Conservation (phyloP, 1,140 invertebrate genomes). For the Tigriopus japonicus region DNA sequence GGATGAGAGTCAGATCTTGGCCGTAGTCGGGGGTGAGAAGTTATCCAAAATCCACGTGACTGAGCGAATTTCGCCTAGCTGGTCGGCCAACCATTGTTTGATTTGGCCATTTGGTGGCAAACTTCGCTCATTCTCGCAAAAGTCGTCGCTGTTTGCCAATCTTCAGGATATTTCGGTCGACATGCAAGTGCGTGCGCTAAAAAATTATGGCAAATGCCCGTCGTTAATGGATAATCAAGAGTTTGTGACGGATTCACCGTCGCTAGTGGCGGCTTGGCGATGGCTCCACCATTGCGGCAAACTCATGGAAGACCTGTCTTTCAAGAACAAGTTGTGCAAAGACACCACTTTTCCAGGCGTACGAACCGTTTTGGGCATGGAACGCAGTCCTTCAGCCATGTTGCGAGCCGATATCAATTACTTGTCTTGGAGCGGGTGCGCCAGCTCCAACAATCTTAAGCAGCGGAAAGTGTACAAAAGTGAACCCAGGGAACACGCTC, state of each 20-base stretch:
- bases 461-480: not conserved
- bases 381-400: not conserved
- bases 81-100: not conserved
- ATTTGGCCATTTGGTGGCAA: not conserved
- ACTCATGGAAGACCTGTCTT: not conserved
- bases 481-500: not conserved
- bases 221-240: not conserved
- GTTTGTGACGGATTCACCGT: not conserved
- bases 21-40: not conserved
- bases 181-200: not conserved
- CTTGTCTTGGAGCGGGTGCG: not conserved
- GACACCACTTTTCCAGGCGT: not conserved
- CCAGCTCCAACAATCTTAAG: not conserved
- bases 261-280: not conserved
- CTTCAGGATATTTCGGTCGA: not conserved
- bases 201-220: not conserved
- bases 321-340: not conserved
- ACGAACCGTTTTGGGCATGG: not conserved
- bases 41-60: not conserved
- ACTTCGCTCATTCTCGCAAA: not conserved
- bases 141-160: not conserved
- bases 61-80: constrained; percentile 2
- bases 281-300: not conserved
- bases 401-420: not conserved
- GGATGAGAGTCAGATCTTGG: not conserved